Evolutionary conservation across 2,113 vertebrate species (phyloP).

Genomic region (Scolopax mira): DNA sequence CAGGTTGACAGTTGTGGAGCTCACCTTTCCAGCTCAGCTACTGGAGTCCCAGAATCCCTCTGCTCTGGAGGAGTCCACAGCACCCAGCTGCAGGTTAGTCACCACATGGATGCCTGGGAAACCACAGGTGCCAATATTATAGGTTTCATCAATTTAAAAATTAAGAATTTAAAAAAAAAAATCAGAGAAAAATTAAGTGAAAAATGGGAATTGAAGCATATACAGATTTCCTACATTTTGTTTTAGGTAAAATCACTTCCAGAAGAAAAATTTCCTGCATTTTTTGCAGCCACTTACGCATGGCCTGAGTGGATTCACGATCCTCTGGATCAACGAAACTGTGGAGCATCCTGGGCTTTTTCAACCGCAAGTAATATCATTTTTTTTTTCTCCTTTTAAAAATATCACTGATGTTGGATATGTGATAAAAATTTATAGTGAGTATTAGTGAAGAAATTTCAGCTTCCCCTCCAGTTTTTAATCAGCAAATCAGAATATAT

Average conservation of each 20-base stretch:
- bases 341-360: conserved; percentile 83
- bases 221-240: neutral
- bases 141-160: neutral
- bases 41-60: accelerated
- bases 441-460: neutral
- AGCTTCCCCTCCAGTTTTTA: neutral
- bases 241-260: conserved; percentile 60
- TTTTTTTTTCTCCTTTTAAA: neutral
- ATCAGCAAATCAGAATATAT: neutral
- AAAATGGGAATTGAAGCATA: neutral
- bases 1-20: neutral
- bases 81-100: neutral
- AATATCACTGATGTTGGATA: neutral
- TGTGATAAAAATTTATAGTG: neutral
- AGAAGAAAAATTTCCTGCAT: conserved; percentile 66
- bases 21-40: neutral
- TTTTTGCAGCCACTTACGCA: conserved; percentile 74
- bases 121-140: neutral
- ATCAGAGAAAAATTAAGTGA: neutral
- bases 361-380: conserved; percentile 78
- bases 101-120: neutral
- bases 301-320: conserved; percentile 79
- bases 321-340: conserved; percentile 77
- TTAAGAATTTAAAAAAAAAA: neutral
- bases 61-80: neutral